Base-by-base conservation (phyloP, 1,140 invertebrate species). In the Drosophila saltans region DNA sequence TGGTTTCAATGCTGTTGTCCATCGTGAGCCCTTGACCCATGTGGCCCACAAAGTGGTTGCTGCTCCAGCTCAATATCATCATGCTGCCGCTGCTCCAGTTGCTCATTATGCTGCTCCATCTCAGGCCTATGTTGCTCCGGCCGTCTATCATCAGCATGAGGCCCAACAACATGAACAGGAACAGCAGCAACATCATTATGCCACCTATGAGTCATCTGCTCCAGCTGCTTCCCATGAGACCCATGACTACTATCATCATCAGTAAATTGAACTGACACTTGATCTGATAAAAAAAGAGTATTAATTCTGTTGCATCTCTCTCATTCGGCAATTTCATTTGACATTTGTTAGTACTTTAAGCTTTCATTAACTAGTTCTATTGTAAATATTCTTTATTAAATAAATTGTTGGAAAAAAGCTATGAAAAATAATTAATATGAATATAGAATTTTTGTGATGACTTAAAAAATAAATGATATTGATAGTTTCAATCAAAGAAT, bases 1-100 rank as follows among this genome's bases (percentile, higher is more conserved):
- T 63, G 92, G 92, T 10, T 93, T 93, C 78, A 93, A 93, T 73
- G 92, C 92, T 40, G 88, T 92, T n/a, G 92, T 93, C 0, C 81
- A 91, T 28, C 91, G 91, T 30, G 91, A 94, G 56, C 92, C 93
- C 1, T 91, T 93, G n/a, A 70, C 66, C 16, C 90, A 91, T 56
- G 60, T 68, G 6, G 78, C 76, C 58, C 81, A 89, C 62, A 80
- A 81, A n/a, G 67, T 80, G 45, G 69, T 88, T 56, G 80, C 81
- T 26, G 63, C 78, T 60, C 83, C 75, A 4, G 79, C 72, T 1
- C 80, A 80, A 40, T 85, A 91, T 21, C 78, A 91, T 10, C 84
- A 91, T 57, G 72, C 74, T 3, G 61, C 75, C 0, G 60, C 72
- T 40, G 64, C 66, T 2, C 75, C 70, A 8, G 70, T 73, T 24